A percentile compares a stretch with the other conserved stretches of the same genome.
Conservation (phyloP, 1,140 invertebrate genomes). For the Acromyrmex charruanus region DNA sequence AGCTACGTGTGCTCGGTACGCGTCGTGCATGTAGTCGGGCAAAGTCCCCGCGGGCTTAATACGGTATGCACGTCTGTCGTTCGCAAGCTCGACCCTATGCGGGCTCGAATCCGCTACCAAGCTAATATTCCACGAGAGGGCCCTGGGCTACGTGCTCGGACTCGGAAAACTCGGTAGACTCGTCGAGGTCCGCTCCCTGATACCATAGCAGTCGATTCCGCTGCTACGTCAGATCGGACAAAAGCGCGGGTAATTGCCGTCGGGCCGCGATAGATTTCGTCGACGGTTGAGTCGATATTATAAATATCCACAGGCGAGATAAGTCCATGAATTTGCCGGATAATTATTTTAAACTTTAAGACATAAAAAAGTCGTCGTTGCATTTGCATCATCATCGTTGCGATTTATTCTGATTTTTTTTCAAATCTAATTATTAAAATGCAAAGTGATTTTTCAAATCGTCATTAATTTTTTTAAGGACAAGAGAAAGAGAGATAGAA, state of each 20-base stretch:
- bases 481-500: too few species aligned
- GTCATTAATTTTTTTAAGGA: too few species aligned
- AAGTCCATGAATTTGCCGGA: not conserved
- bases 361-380: not conserved
- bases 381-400: not conserved
- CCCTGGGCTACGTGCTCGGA: conserved; percentile 77
- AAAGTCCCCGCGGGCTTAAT: conserved; percentile 84
- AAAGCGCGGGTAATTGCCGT: conserved; percentile 46
- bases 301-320: conserved; percentile 7
- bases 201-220: conserved; percentile 56
- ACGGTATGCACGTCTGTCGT: conserved; percentile 85
- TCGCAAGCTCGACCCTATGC: conserved; percentile 80
- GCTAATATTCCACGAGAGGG: conserved; percentile 85
- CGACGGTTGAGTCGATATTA: conserved; percentile 13
- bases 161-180: conserved; percentile 68
- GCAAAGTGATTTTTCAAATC: too few species aligned
- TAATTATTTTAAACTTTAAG: not conserved
- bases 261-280: conserved; percentile 32
- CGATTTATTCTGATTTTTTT: not conserved
- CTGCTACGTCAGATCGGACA: conserved; percentile 52
- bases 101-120: conserved; percentile 81
- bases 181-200: conserved; percentile 41
- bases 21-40: conserved; percentile 47
- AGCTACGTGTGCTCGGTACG: conserved; percentile 63
- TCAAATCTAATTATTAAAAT: too few species aligned